These are phyloP conservation scores for Lochmaea crataegi DNA, from an alignment of 2,888 invertebrate genomes.

Conservation along the genomic window DNA sequence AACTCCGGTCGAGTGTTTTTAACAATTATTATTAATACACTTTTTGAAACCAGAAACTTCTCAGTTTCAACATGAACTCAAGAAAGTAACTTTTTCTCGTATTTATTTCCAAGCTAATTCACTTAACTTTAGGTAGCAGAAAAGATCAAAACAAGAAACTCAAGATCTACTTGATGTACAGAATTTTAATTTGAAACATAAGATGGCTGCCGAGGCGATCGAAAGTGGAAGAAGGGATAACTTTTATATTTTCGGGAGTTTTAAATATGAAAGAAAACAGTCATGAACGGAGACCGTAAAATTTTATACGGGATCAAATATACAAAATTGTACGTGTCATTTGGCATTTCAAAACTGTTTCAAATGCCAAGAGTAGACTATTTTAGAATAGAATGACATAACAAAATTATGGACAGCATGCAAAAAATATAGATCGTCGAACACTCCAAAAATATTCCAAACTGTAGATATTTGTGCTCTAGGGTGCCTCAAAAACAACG, in stretches of 20 bases:
- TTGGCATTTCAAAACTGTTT: too few relatives aligned
- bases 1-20: not conserved
- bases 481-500: too few relatives aligned
- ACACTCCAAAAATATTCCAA: too few relatives aligned
- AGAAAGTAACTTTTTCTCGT: constrained; percentile 13
- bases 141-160: constrained; percentile 39
- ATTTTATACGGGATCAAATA: not conserved
- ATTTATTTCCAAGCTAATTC: constrained; percentile 31
- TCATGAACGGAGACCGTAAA: not conserved
- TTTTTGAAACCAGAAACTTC: constrained; percentile 18
- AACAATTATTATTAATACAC: not conserved
- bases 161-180: constrained; percentile 33
- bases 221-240: constrained; percentile 29
- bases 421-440: too few relatives aligned
- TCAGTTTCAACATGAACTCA: constrained; percentile 14
- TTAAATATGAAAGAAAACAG: constrained; percentile 18
- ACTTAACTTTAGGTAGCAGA: constrained; percentile 33
- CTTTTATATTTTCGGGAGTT: constrained; percentile 29
- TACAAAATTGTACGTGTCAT: too few relatives aligned
- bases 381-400: too few relatives aligned
- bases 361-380: too few relatives aligned
- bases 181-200: constrained; percentile 44
- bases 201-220: constrained; percentile 32
- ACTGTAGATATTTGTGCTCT: too few relatives aligned
- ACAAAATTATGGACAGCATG: too few relatives aligned